Conservation (phyloP, 2,113 vertebrate species). For the Anhinga rufa region DNA sequence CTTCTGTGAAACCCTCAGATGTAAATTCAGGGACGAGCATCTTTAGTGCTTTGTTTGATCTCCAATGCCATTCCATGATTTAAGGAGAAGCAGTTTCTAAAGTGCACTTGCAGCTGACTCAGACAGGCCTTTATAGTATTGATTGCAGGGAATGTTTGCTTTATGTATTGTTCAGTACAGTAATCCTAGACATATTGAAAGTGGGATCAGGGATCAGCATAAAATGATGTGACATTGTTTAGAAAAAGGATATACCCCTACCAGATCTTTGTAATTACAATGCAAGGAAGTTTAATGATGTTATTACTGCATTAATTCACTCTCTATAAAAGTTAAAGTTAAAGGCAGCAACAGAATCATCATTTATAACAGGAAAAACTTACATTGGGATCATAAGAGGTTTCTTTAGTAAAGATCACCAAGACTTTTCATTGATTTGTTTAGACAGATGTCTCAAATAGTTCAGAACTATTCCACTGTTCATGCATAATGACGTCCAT, state of each 20-base stretch:
- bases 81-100: conserved; percentile 29
- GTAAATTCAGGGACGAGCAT: not conserved
- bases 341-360: not conserved
- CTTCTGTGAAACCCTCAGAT: not conserved
- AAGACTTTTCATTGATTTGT: not conserved
- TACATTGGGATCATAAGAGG: not conserved
- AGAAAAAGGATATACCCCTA: conserved; percentile 29
- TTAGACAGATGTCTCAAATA: not conserved
- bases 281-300: not conserved
- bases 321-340: not conserved
- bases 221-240: conserved; percentile 56
- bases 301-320: not conserved
- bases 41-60: not conserved
- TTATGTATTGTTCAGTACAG: conserved; percentile 21
- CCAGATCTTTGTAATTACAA: conserved; percentile 17
- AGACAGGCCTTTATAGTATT: conserved; percentile 19
- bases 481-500: not conserved
- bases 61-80: not conserved
- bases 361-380: not conserved
- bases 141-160: conserved; percentile 50
- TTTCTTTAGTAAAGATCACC: not conserved
- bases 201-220: conserved; percentile 42
- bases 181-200: conserved; percentile 58
- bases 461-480: not conserved
- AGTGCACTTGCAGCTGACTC: conserved; percentile 36